Base-by-base conservation (phyloP, 2,888 invertebrate species). In the Tenthredo notha region DNA sequence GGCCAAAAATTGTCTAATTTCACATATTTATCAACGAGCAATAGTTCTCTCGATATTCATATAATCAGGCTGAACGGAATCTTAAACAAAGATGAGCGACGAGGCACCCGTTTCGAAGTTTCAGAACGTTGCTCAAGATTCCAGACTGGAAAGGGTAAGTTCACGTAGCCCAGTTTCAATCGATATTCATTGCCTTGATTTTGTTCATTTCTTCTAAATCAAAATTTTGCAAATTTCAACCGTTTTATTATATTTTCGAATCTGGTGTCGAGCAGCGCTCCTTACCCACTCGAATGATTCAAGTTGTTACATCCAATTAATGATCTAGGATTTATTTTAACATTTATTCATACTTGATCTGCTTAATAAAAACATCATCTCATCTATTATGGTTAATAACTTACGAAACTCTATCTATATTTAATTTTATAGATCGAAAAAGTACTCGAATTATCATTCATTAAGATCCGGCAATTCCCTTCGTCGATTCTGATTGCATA, bases 21-120 rank as follows among this genome's bases (percentile, higher is more conserved):
- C 12, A 25, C 37, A 9, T 21, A 43, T 21, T 33, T 54, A 54
- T 18, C 29, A n/a, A 18, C 29, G 33, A 29, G 18, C 9, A 40
- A 12, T 61, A 7, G 58, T 43, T 61, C 33, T 10, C 12, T 33
- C 18, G 50, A 15, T 6, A 25, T 29, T n/a, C 61, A 80, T 40
- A 80, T 25, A 61, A 12, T 40, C 61, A 61, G 5, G 3, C 15
- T 4, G 21, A 80, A 58, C 40, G 58, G 54, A 50, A 21, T 80
- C 40, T 40, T 40, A 61, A 25, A 61, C 21, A 80, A 80, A 33
- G 21, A 80, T 80, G 80, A 80, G 58, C 58, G 80, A 58, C 9
- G 80, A 80, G 37, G 12, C 77, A 77, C 50, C 77, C 29, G 33
- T 54, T 29, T 18, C 77, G 21, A 77, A 54, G 54, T 29, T 29